These are phyloP conservation scores for Charanyca ferruginea DNA, from an alignment of 2,888 invertebrate species.

Conservation along the genomic window DNA sequence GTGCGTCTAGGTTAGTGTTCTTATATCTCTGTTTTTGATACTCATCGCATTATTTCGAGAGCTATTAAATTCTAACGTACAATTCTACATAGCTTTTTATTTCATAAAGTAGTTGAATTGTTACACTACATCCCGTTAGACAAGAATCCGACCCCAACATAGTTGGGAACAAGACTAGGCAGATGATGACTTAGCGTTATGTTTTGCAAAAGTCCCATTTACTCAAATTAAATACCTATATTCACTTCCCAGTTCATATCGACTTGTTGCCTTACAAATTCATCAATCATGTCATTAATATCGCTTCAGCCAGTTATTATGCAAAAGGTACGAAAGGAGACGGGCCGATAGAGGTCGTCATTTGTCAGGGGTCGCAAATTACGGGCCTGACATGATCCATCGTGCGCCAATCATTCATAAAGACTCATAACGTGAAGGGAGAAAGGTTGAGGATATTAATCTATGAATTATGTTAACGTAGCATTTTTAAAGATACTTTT, in stretches of 20 bases:
- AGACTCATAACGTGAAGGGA: slow-evolving; percentile 6
- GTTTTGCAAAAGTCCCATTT: background rate
- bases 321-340: slow-evolving; percentile 13
- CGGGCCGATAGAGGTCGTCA: slow-evolving; percentile 21
- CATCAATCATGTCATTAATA: slow-evolving; percentile 49
- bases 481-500: slow-evolving; percentile 1
- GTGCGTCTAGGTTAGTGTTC: too few species aligned
- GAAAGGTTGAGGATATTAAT: slow-evolving; percentile 23
- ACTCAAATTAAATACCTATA: too few species aligned
- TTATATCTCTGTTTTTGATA: too few species aligned
- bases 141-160: too few species aligned
- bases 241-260: background rate
- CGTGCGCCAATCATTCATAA: slow-evolving; percentile 46
- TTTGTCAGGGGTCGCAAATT: slow-evolving; percentile 55
- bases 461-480: slow-evolving; percentile 11
- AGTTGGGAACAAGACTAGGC: too few species aligned
- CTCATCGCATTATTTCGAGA: too few species aligned
- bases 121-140: too few species aligned
- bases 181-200: too few species aligned
- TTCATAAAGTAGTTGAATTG: too few species aligned
- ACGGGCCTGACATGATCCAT: slow-evolving; percentile 44
- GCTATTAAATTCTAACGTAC: too few species aligned
- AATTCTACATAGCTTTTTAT: too few species aligned
- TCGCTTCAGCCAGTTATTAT: slow-evolving; percentile 35
- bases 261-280: slow-evolving; percentile 20